Conservation (phyloP, 2,113 vertebrate species). For the Gymnarchus niloticus region DNA sequence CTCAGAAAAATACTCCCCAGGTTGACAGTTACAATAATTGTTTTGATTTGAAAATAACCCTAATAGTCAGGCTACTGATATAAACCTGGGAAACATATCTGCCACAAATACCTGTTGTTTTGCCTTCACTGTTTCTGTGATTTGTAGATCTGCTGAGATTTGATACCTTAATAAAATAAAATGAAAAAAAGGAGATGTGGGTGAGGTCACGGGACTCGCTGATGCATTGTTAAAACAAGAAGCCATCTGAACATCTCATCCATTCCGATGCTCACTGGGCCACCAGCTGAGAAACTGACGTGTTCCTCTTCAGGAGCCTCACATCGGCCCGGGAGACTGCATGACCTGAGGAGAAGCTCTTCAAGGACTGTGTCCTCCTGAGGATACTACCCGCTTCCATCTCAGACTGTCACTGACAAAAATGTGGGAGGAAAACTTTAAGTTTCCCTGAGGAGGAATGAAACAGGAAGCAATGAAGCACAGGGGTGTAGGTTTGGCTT, state of each 20-base stretch:
- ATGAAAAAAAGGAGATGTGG: not conserved
- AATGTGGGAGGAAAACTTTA: not conserved
- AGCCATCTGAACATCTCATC: no score
- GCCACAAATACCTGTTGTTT: not conserved
- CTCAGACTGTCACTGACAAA: not conserved
- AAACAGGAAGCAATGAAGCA: no score
- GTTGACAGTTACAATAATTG: not conserved
- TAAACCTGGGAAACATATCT: not conserved
- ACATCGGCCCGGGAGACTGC: slow-evolving; percentile 37
- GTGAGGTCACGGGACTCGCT: not conserved
- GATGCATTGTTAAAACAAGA: not conserved
- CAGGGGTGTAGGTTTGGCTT: no score
- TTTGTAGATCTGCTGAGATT: slow-evolving; percentile 26
- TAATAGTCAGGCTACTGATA: not conserved
- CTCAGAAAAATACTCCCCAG: not conserved
- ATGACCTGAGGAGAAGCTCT: slow-evolving; percentile 30
- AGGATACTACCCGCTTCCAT: slow-evolving; percentile 60
- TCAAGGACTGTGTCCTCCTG: slow-evolving; percentile 56
- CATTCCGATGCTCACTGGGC: slow-evolving; percentile 51
- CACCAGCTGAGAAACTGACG: slow-evolving; percentile 70
- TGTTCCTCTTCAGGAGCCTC: slow-evolving; percentile 43
- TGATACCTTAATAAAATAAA: slow-evolving; percentile 64
- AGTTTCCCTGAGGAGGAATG: not conserved
- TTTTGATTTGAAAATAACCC: not conserved
- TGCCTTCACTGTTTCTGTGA: not conserved